Conservation (phyloP, 2,797 vertebrate species). For the Catamblyrhynchus diadema region DNA sequence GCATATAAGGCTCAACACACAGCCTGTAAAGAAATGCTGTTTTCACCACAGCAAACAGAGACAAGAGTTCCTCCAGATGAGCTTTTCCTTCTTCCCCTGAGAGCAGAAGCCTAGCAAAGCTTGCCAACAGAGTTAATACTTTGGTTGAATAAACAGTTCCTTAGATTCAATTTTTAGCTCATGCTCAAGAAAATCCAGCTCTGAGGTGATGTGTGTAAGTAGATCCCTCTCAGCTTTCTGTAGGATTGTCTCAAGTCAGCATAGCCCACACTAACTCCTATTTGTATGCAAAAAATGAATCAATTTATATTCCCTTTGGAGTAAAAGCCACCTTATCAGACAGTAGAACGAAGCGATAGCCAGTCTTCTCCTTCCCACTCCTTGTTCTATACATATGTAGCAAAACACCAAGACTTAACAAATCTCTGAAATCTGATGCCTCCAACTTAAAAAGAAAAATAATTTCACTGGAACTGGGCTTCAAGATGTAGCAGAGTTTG, state of each 20-base stretch:
- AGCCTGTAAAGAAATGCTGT: not conserved
- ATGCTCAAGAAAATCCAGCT: not conserved
- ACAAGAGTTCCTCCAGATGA: conserved; percentile 7
- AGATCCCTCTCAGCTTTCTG: not conserved
- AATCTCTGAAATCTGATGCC: not conserved
- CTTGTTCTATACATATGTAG: not conserved
- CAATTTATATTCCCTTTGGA: not conserved
- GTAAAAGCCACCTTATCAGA: not conserved
- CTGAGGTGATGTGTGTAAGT: not conserved
- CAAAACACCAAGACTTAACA: not conserved
- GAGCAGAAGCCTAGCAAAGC: not conserved
- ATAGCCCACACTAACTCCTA: not conserved
- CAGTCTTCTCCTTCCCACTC: not conserved
- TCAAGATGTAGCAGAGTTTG: not conserved
- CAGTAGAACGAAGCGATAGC: not conserved
- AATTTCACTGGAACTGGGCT: not conserved
- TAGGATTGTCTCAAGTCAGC: not conserved
- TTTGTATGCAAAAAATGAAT: not conserved
- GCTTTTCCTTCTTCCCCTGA: not conserved
- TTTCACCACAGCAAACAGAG: not conserved
- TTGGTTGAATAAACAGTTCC: not conserved
- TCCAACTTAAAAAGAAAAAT: not conserved
- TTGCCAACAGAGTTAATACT: conserved; percentile 19
- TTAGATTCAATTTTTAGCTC: not conserved
- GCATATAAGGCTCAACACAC: not conserved